phyloP scores from a whole-genome alignment of 2,797 vertebrate species.

The Lophura swinhoii region DNA sequence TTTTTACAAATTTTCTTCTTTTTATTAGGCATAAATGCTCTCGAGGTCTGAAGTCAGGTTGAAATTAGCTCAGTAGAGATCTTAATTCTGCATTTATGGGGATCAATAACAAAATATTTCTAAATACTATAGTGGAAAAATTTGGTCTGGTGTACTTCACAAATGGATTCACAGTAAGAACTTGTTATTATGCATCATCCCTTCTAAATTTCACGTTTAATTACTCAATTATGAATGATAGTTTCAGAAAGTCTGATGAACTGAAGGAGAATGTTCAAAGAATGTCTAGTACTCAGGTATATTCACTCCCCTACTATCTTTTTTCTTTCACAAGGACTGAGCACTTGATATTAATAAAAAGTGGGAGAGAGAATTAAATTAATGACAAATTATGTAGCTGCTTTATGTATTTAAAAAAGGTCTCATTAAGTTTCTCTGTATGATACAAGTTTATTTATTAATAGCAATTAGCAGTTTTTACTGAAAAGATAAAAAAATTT shows the following conservation, averaged over 20 bases:
- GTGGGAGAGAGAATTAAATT: not conserved
- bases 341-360: not conserved
- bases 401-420: not conserved
- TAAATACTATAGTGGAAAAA: not conserved
- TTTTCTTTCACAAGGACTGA: constrained; percentile 8
- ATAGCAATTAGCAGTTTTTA: not conserved
- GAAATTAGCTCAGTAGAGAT: not conserved
- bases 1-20: not conserved
- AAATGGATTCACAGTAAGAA: not conserved
- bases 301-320: constrained; percentile 12
- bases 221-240: not conserved
- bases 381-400: not conserved
- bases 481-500: not conserved
- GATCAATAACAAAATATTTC: not conserved
- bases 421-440: not conserved
- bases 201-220: not conserved
- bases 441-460: not conserved
- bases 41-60: not conserved
- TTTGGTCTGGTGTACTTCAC: not conserved
- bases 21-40: not conserved
- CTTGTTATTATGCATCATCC: not conserved
- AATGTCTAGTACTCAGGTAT: not conserved
- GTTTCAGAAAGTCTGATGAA: not conserved
- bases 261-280: not conserved
- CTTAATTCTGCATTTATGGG: not conserved